Conservation (phyloP, 2,113 vertebrate genomes). For the Opisthocomus hoazin region DNA sequence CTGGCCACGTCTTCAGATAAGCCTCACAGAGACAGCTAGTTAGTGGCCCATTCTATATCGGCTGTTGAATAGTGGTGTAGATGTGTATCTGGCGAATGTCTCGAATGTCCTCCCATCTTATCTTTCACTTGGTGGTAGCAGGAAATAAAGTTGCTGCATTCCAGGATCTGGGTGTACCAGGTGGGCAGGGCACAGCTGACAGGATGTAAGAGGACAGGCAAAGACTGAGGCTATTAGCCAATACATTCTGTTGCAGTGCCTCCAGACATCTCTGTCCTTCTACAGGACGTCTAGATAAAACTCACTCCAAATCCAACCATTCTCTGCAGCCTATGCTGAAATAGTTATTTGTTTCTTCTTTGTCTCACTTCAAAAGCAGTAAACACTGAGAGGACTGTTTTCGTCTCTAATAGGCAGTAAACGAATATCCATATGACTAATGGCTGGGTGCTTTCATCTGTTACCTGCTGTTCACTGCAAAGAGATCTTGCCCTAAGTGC, state of each 20-base stretch:
- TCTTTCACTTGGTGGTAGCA: neutral
- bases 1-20: neutral
- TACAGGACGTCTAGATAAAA: neutral
- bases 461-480: neutral
- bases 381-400: neutral
- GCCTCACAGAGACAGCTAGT: neutral
- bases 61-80: neutral
- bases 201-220: neutral
- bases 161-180: neutral
- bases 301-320: neutral
- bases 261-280: neutral
- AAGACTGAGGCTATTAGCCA: neutral
- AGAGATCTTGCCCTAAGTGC: neutral
- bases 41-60: neutral
- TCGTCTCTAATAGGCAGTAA: neutral
- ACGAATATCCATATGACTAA: neutral
- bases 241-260: neutral
- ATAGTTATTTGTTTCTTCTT: neutral
- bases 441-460: neutral
- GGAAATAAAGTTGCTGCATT: neutral
- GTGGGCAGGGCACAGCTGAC: neutral
- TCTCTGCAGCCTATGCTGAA: neutral
- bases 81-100: neutral
- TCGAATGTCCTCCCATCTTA: neutral
- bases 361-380: neutral